A percentile compares a stretch with the other conserved stretches of the same genome.
Evolutionary conservation across 30 jellyfish, hydroid and myxozoan species (phyloP).

Genomic region (Aurelia sp.): DNA sequence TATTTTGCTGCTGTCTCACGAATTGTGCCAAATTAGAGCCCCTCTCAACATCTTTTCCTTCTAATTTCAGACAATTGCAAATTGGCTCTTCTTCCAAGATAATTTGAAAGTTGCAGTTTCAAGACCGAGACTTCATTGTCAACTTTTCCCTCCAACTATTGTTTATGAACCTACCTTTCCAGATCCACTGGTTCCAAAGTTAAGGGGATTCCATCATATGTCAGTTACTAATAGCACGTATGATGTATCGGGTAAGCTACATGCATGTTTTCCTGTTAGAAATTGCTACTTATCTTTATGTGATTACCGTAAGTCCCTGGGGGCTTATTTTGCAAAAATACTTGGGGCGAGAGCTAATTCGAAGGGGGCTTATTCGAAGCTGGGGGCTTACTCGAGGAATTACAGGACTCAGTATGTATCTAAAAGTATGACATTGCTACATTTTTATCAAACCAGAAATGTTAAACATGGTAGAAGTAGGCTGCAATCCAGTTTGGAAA

Average conservation of each 20-base stretch:
- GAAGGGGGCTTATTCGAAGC: not conserved
- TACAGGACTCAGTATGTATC: not conserved
- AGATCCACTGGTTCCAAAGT: slow-evolving; percentile 82
- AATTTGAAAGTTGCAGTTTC: slow-evolving; percentile 92
- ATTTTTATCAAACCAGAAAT: too few relatives aligned
- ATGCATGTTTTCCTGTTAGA: too few relatives aligned
- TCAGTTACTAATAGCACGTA: slow-evolving; percentile 96
- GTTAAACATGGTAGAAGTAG: too few relatives aligned
- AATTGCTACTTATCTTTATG: too few relatives aligned
- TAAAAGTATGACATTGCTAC: not conserved
- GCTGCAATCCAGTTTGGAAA: too few relatives aligned
- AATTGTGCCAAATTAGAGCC: too few relatives aligned
- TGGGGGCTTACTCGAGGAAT: not conserved
- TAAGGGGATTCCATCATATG: slow-evolving; percentile 73
- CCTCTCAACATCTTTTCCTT: too few relatives aligned
- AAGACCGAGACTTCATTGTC: slow-evolving; percentile 99
- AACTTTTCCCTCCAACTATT: slow-evolving; percentile 98
- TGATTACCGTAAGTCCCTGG: too few relatives aligned
- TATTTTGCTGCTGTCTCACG: too few relatives aligned
- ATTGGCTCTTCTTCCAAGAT: slow-evolving; percentile 94
- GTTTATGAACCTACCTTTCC: slow-evolving; percentile 98
- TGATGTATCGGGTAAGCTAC: slow-evolving; percentile 92
- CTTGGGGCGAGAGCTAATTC: not conserved
- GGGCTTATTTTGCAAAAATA: too few relatives aligned
- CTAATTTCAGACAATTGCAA: slow-evolving; percentile 86